phyloP scores from a whole-genome alignment of 2,797 vertebrate species.

The Myripristis murdjan region DNA sequence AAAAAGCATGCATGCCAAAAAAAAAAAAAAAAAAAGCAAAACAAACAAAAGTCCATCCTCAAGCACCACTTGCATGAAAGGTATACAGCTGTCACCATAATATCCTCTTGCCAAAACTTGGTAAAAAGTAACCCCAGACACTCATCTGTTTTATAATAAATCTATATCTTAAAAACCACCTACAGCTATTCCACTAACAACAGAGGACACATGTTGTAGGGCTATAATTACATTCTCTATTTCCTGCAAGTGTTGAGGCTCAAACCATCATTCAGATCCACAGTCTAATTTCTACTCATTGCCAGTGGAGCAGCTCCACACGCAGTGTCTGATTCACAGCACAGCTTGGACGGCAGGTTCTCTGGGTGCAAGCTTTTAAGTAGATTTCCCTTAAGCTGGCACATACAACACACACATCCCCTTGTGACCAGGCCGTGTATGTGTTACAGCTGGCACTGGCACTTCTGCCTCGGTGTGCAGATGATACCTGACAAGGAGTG shows the following conservation, averaged over 20 bases:
- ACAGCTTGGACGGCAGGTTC: constrained; percentile 3
- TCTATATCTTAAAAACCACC: no score
- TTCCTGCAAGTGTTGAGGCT: background rate
- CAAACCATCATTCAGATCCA: background rate
- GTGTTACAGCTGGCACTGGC: constrained; percentile 32
- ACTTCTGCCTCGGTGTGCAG: constrained; percentile 28
- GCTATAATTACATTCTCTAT: no score
- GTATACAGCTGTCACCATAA: background rate
- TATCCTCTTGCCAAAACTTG: background rate
- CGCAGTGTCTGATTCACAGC: background rate
- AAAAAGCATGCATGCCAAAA: no score
- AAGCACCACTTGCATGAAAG: background rate
- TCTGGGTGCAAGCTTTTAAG: constrained; percentile 9
- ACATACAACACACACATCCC: background rate
- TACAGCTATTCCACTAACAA: background rate
- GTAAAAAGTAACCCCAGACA: background rate
- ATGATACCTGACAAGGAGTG: constrained; percentile 29
- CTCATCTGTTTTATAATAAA: no score
- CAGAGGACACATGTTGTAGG: background rate
- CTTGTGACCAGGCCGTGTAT: background rate
- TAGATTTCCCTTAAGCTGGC: background rate
- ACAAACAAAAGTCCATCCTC: background rate
- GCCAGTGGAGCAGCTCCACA: background rate
- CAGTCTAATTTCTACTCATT: background rate
- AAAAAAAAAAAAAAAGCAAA: no score